Base-by-base conservation (phyloP, 2,888 invertebrate species). In the Limenitis camilla region DNA sequence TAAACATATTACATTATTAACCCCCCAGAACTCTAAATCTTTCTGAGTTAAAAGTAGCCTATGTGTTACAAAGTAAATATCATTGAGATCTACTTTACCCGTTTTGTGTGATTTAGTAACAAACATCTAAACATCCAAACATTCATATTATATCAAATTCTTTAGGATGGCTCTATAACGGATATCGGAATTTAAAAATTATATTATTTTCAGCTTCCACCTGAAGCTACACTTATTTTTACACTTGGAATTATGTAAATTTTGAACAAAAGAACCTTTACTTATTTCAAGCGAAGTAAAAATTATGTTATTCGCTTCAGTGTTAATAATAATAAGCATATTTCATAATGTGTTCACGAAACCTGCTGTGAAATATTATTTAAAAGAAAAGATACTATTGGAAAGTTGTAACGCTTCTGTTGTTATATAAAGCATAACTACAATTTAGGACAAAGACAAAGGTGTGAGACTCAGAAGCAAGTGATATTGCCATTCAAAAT, bases 351-450 rank as follows among this genome's bases (percentile, higher is more conserved):
- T 44, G 33, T 33, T 49, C 55, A 56, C 44, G 48, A 52, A 51
- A 45, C 31, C 47, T 40, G 48, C 49, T 30, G 49, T 40, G 33
- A 49, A 39, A 38, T 56, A 45, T 53, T 6, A 53, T 59, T 59
- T 46, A 44, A 55, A 61, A 55, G 55, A 59, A 58, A 51, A 58
- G 53, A 56, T 55, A 50, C 50, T 67, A 71, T 72, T 77, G 71
- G 78, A 85, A 83, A 85, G 80, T 69, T 61, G 81, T 79, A 74
- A 78, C 78, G 83, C 74, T 75, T 69, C 73, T 80, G 74, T 82
- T 79, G 77, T 82, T 74, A 75, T 72, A 78, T 78, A 84, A 82
- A 82, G 77, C 75, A 82, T 84, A 84, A 81, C 78, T 81, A 81
- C 81, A 76, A 81, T 82, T 79, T 69, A 69, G 76, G 67, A 52